Conservation (phyloP, 2,113 vertebrate genomes). For the Nothobranchius kuhntae region DNA sequence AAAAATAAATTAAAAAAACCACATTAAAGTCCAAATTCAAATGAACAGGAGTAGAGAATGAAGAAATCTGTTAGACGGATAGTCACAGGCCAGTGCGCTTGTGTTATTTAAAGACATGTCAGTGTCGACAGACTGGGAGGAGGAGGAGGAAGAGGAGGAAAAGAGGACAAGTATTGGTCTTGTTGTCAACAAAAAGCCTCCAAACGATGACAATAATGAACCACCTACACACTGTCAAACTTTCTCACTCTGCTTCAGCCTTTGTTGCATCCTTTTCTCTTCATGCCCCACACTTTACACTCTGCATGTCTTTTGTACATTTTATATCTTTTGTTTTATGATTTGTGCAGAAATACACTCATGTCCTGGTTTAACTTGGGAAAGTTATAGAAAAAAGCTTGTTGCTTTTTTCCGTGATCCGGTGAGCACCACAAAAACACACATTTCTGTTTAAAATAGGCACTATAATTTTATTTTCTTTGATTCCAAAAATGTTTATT, state of each 20-base stretch:
- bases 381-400: too few relatives aligned
- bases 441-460: too few relatives aligned
- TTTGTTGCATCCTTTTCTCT: conserved; percentile 24
- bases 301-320: conserved; percentile 19
- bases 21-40: not conserved
- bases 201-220: conserved; percentile 68
- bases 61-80: conserved; percentile 8
- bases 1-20: not conserved
- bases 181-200: conserved; percentile 72
- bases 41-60: not conserved
- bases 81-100: conserved; percentile 24
- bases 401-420: too few relatives aligned
- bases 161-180: conserved; percentile 62
- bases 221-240: conserved; percentile 71
- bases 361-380: too few relatives aligned
- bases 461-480: too few relatives aligned
- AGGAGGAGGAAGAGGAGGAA: conserved; percentile 54
- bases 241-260: conserved; percentile 47
- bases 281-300: conserved; percentile 25
- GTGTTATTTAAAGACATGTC: conserved; percentile 70
- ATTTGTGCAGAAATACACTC: too few relatives aligned
- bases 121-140: conserved; percentile 54
- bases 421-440: too few relatives aligned
- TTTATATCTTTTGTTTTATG: conserved; percentile 7
- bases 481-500: not conserved